Evolutionary conservation across 1,140 invertebrate genomes (phyloP), one percentile per base, ranked within the genome.

Genomic region (Pseudomyrmex gracilis): DNA sequence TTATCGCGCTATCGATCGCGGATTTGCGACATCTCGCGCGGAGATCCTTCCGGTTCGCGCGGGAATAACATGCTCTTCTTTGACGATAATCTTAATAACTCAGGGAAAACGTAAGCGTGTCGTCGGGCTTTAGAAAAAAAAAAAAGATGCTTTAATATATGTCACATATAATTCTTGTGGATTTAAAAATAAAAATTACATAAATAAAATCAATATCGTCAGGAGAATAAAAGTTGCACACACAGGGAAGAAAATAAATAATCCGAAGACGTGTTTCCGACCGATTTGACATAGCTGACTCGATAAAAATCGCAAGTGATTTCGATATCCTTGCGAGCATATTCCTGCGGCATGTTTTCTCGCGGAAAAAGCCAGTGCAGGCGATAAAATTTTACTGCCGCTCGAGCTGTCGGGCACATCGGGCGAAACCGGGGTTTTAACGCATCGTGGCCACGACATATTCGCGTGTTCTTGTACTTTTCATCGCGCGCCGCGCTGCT

Each of bases 1-100:
- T 80, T 80, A 80, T 80, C 76, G 53, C 53, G n/a, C 66, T 45
- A 80, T 80, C 76, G 76, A 80, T 80, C 76, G 76, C 53, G 66
- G 76, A 80, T 80, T 80, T 80, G 43, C 53, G 51, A 70, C 53
- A 68, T 57, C 53, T 67, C 34, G 51, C 15, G 15, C 53, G 15
- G 20, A 24, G 53, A 78, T 58, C 51, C 12, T 70, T n/a, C 20
- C 45, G 12, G 13, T 9, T 34, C 68, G 53, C 68, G 24, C 34
- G 61, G 9, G 43, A 80, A 47, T 34, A 58, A 71, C 22, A 43
- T 58, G 3, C 74, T 78, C 22, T 34, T 8, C 60, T 43, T 78
- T 58, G 8, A 47, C 45, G 76, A 71, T 58, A 58, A 22, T 57
- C 20, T 45, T 55, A 60, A 70, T 80, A 58, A 71, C 58, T 49